Conservation (phyloP, 2,113 vertebrate genomes). For the Lagopus leucura region DNA sequence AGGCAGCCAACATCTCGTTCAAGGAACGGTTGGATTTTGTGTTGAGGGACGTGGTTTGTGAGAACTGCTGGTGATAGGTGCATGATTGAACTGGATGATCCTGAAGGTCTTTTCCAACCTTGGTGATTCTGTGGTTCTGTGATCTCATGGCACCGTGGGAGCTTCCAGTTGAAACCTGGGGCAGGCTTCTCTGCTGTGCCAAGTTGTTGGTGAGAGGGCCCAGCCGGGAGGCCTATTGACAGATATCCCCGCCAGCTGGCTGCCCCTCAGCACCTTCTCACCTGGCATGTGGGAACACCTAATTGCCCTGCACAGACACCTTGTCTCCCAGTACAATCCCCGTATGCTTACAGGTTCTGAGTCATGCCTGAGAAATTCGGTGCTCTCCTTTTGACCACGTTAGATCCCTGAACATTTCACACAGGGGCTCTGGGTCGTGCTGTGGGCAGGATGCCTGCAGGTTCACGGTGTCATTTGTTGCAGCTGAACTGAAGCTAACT, state of each 20-base stretch:
- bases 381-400: not conserved
- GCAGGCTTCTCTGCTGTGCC: not conserved
- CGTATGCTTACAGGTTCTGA: not conserved
- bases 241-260: not conserved
- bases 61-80: too few species aligned
- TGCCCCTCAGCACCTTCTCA: not conserved
- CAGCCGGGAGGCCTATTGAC: not conserved
- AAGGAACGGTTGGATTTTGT: too few species aligned
- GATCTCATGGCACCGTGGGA: not conserved
- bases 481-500: not conserved
- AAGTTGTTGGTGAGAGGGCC: not conserved
- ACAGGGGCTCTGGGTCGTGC: not conserved
- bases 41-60: too few species aligned
- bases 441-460: not conserved
- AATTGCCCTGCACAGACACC: not conserved
- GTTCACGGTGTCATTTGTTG: not conserved
- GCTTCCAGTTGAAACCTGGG: not conserved
- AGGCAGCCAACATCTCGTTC: not conserved
- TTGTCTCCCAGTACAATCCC: not conserved
- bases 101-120: too few species aligned
- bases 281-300: fast-evolving
- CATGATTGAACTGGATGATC: too few species aligned
- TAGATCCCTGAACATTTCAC: not conserved
- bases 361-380: not conserved
- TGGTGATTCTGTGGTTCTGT: too few species aligned